Percentiles rank a stretch among this genome's conserved stretches.
These are phyloP conservation scores for Ylistrum balloti DNA, from an alignment of 1,140 invertebrate species.

Conservation along the genomic window DNA sequence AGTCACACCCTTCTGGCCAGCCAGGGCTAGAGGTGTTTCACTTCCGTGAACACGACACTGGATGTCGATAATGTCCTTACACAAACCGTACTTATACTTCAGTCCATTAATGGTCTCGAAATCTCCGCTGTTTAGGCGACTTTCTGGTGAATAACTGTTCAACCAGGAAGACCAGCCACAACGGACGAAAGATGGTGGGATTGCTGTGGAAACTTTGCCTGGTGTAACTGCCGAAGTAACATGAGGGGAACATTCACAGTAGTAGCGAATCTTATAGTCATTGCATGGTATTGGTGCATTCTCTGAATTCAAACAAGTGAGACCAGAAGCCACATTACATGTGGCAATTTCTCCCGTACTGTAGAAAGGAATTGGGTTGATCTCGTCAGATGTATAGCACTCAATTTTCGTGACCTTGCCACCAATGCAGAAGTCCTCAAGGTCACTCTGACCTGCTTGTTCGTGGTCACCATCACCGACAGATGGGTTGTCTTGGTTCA, in stretches of 20 bases:
- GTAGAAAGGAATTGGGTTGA: conserved; percentile 54
- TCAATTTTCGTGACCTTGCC: conserved; percentile 71
- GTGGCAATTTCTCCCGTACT: conserved; percentile 64
- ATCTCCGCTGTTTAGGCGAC: conserved; percentile 73
- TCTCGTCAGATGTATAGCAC: conserved; percentile 60
- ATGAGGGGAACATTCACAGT: conserved; percentile 77
- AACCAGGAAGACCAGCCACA: conserved; percentile 78
- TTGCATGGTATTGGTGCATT: conserved; percentile 75
- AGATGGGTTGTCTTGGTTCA: conserved; percentile 72
- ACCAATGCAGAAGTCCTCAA: conserved; percentile 66
- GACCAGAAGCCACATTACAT: conserved; percentile 65
- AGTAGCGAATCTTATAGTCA: conserved; percentile 82
- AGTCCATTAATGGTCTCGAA: conserved; percentile 77
- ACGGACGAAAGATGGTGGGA: conserved; percentile 43
- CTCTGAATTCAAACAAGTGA: conserved; percentile 68
- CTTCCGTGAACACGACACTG: conserved; percentile 87
- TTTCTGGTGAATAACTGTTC: conserved; percentile 70
- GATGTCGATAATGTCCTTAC: conserved; percentile 88
- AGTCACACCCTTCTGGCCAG: conserved; percentile 83
- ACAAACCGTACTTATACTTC: conserved; percentile 80
- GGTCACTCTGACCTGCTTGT: conserved; percentile 61
- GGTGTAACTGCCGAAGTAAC: not conserved
- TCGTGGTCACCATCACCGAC: conserved; percentile 71
- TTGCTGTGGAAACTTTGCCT: conserved; percentile 41
- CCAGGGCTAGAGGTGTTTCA: conserved; percentile 86